Base-by-base conservation (phyloP, 1,140 invertebrate species). In the Panulirus ornatus region DNA sequence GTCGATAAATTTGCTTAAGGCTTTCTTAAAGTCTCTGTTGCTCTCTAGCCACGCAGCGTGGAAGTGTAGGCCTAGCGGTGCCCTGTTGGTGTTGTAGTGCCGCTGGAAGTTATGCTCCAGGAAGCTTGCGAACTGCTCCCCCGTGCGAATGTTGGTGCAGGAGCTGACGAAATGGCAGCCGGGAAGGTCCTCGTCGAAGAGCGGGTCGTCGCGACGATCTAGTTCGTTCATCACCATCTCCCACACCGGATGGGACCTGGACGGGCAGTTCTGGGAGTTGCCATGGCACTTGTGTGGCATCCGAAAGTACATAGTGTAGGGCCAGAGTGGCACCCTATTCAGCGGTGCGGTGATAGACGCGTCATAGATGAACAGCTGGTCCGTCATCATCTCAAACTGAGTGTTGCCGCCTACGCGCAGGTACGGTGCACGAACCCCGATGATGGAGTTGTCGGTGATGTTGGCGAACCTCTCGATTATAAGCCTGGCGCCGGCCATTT, bases 181-280 rank as follows among this genome's bases (percentile, higher is more conserved):
- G 47, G 97, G 97, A 63, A 98, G 94, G 0, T 96, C 97, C 94
- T 98, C 97, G 93, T 98, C 97, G 93, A 98, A 98, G 0, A 96
- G 97, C 2, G 97, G 97, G 93, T 98, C 97, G 93, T 98, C 97
- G 94, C 98, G 95, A 93, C 97, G 96, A 94, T 98, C 97, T 92
- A 98, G 94, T 94, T 98, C 97, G 94, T 98, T 98, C 97, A 98
- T 98, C 38, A 98, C 97, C 96, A 98, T 98, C 94, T 98, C 97
- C 97, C 97, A 98, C 63, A 98, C 97, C 54, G 97, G 97, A 92
- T 98, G 97, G 91, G 97, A 97, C 93, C 97, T 95, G 42, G 97
- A 97, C 34, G 98, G 97, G 93, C 97, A 98, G 93, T 98, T 98
- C 92, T 98, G 97, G 22, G 97, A 97, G 93, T 98, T 98, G 91